Base-by-base conservation (phyloP, 2,888 invertebrate species). In the Lathronympha strigana region DNA sequence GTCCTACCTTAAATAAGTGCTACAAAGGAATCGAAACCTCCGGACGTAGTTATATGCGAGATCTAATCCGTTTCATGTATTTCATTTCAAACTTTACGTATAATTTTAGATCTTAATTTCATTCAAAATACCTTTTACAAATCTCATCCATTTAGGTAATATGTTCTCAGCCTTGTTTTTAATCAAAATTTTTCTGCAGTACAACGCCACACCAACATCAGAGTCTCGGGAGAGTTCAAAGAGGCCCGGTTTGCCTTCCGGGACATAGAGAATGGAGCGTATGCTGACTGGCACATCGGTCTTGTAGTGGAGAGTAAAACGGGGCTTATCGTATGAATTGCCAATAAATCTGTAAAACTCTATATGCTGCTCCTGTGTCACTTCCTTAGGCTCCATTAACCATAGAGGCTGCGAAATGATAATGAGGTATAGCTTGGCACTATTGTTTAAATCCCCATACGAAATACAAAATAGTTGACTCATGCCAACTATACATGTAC, bases 141-240 rank as follows among this genome's bases (percentile, higher is more conserved):
- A 99, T 75, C 99, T 93, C 73, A 99, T 92, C 98, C 98, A 99
- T 80, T 98, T 97, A 0, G 98, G 98, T 69, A 99, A 89, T 71
- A 99, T 94, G 78, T 97, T 96, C 67, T 97, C 97, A 0, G 98
- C 96, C 81, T 96, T 96, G 76, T 95, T 96, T 88, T 98, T 97
- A 69, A 99, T 98, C 68, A 99, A 93, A 61, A 99, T 96, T 86
- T 98, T 98, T 53, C 98, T 94, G 4, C 97, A 96, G 84, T 99
- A 99, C 13, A 99, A 92, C 0, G 98, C 95, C 0, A 99, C 95
- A 1, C 98, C 98, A 0, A 95, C 94, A 72, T 96, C 96, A 0
- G 95, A 94, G 75, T 98, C 97, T 21, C 97, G 93, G 2, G 97
- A 96, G 92, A 98, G 93, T 82, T 98, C 98, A 88, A 98, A 98